Conservation (phyloP, 2,888 invertebrate species). For the Orgyia antiqua region DNA sequence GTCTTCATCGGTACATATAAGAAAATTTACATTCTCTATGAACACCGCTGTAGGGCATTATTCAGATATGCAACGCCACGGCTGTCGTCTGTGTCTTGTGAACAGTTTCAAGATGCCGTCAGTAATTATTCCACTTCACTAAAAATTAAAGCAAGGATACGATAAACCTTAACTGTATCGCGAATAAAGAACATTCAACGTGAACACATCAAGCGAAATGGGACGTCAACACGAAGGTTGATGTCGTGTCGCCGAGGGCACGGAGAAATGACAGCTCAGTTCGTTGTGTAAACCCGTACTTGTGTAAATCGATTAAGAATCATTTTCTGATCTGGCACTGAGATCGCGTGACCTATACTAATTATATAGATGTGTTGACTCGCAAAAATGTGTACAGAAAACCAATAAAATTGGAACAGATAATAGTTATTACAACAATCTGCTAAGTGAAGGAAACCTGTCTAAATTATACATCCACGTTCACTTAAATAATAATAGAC, state of each 20-base stretch:
- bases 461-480: conserved; percentile 15
- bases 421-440: conserved; percentile 60
- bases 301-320: conserved; percentile 65
- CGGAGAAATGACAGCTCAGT: conserved; percentile 50
- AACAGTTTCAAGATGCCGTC: conserved; percentile 50
- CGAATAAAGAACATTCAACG: conserved; percentile 49
- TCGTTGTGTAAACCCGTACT: conserved; percentile 53
- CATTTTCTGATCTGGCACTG: conserved; percentile 53
- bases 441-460: conserved; percentile 33
- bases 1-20: too few relatives aligned
- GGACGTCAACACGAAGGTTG: conserved; percentile 54
- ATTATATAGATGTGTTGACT: conserved; percentile 72
- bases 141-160: conserved; percentile 63
- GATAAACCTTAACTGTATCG: conserved; percentile 51
- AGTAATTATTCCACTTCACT: conserved; percentile 64
- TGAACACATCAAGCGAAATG: conserved; percentile 54
- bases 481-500: conserved; percentile 25
- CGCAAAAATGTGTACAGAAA: conserved; percentile 60
- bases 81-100: too few relatives aligned
- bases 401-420: conserved; percentile 53
- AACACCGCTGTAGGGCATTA: too few relatives aligned
- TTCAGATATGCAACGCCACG: too few relatives aligned
- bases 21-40: too few relatives aligned
- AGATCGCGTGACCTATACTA: conserved; percentile 69
- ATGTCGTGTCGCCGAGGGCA: conserved; percentile 47